Conservation (phyloP, 2,888 invertebrate species). For the Periphyllus acericola region DNA sequence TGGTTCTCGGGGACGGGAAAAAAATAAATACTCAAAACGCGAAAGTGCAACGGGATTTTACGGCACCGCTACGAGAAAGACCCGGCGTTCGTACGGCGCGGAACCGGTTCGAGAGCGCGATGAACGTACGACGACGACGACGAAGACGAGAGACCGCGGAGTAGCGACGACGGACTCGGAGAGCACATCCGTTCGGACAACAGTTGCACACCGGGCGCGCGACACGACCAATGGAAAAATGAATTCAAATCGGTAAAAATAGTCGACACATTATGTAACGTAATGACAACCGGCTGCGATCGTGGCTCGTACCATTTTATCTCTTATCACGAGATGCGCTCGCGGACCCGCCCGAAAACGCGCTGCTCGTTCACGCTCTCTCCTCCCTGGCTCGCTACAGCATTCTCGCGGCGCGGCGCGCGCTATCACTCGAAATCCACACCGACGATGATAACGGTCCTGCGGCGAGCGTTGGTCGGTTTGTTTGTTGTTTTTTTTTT, state of each 20-base stretch:
- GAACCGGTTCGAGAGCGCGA: slow-evolving; percentile 29
- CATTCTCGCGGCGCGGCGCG: neutral
- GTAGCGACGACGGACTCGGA: neutral
- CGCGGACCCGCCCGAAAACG: slow-evolving; percentile 58
- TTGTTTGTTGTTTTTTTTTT: neutral
- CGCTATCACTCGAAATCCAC: slow-evolving; percentile 24
- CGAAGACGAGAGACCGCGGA: neutral
- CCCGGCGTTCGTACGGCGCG: neutral
- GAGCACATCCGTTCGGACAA: neutral
- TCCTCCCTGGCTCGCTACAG: neutral
- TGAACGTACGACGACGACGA: neutral
- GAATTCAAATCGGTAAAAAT: slow-evolving; percentile 1
- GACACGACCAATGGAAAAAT: neutral
- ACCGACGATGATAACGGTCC: slow-evolving; percentile 23
- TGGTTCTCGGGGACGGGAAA: neutral
- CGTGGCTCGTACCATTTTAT: slow-evolving; percentile 38
- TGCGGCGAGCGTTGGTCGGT: too few species aligned
- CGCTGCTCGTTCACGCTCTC: slow-evolving; percentile 7
- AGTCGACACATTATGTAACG: neutral
- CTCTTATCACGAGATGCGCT: slow-evolving; percentile 53
- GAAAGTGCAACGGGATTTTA: neutral
- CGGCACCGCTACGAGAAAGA: neutral
- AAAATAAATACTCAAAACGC: neutral
- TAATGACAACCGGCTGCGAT: slow-evolving; percentile 53
- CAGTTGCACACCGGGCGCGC: neutral